Base-by-base conservation (phyloP, 1,140 invertebrate species). In the Trypoxylus dichotomus region DNA sequence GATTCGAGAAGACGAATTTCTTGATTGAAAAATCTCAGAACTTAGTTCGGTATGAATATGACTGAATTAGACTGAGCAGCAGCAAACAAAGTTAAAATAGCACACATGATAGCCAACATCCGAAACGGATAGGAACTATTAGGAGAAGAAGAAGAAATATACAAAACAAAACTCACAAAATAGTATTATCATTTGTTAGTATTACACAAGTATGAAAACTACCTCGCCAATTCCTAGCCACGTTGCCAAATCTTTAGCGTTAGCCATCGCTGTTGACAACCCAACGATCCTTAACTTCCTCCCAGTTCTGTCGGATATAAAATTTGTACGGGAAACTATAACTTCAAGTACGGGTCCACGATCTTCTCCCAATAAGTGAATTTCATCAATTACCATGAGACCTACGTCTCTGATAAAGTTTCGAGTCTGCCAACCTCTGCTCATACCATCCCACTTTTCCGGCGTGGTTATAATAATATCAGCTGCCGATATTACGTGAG, bases 401-500 rank as follows among this genome's bases (percentile, higher is more conserved):
- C 94, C 93, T 0, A 99, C 98, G 83, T 96, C 90, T 78, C 91
- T 93, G 1, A 99, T 98, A 84, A 99, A 99, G 86, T 93, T 94
- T 80, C 98, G 91, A 0, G 95, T 98, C 83, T 99, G 97, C 97
- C 98, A 99, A 78, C 95, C 97, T 80, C 98, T 90, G 86, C 96
- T 98, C 76, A 99, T 96, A 79, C 97, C 98, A 86, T 99, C 98
- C 98, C 98, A 99, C 87, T 99, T 99, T 87, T 99, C 98, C 0
- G 98, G 98, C 0, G 98, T 99, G 2, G 98, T 99, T 0, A 99
- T 96, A 80, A 99, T 99, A 1, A 99, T 92, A 84, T 96, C 93
- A 0, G 98, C 93, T 73, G 86, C 89, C 0, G 91, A 88, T 77
- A 99, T 96, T 0, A 96, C 93, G 81, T 92, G 88, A 73, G 96